A percentile compares a stretch with the other conserved stretches of the same genome.
phyloP scores from a whole-genome alignment of 2,888 invertebrate species.

The Trypoxylon attenuatum region DNA sequence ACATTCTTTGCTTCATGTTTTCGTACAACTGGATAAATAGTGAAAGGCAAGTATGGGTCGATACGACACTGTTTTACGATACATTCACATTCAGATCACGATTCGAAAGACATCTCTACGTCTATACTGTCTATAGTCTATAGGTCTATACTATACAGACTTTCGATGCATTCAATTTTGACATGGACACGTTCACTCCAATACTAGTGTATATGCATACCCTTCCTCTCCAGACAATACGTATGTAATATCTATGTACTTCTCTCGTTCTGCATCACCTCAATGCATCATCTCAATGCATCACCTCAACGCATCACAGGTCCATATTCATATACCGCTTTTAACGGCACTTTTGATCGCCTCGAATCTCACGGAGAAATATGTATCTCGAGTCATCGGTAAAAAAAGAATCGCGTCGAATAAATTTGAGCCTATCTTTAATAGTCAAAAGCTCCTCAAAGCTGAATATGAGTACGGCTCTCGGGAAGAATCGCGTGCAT shows the following conservation, averaged over 20 bases:
- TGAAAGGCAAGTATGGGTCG: constrained; percentile 73
- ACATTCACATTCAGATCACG: constrained; percentile 33
- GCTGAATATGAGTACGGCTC: constrained; percentile 2
- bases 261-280: constrained; percentile 7
- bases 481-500: background rate
- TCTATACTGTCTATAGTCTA: constrained; percentile 48
- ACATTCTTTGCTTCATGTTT: constrained; percentile 70
- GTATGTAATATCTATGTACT: no score
- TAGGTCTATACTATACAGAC: no score
- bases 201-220: constrained; percentile 27
- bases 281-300: no score
- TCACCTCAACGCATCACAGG: no score
- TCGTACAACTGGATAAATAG: constrained; percentile 73
- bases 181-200: constrained; percentile 33
- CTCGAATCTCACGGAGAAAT: no score
- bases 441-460: constrained; percentile 4
- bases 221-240: constrained; percentile 49
- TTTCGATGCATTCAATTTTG: no score
- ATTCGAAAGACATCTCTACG: constrained; percentile 29
- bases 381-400: no score
- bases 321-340: constrained; percentile 17
- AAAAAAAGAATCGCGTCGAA: no score
- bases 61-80: constrained; percentile 49
- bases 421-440: no score
- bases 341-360: background rate